These are phyloP conservation scores for Lathamus discolor DNA, from an alignment of 2,113 vertebrate species.

Conservation along the genomic window DNA sequence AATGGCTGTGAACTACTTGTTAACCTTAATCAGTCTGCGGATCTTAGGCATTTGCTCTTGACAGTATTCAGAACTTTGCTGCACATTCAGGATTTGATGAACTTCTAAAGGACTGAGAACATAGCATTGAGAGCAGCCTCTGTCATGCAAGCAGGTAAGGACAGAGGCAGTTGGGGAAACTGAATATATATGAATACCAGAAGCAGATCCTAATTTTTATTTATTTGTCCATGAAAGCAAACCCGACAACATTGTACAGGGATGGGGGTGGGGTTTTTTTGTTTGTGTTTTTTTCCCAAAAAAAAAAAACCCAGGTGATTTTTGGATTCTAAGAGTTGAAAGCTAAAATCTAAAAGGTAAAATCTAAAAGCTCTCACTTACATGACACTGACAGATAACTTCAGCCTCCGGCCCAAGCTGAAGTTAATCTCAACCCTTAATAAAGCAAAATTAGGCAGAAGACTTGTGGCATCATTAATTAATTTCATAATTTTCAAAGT, in stretches of 20 bases:
- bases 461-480: conserved; percentile 16
- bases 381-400: background rate
- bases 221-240: background rate
- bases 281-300: rapidly evolving
- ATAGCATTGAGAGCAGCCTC: background rate
- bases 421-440: conserved; percentile 10
- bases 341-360: background rate
- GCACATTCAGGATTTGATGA: background rate
- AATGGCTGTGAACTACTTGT: background rate
- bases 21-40: background rate
- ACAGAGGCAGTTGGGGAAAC: background rate
- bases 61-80: background rate
- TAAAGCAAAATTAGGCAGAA: conserved; percentile 15
- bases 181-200: background rate
- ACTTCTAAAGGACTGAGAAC: background rate
- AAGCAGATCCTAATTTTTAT: background rate
- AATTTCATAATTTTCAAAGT: conserved; percentile 34
- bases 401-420: background rate
- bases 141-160: background rate
- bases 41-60: background rate
- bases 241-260: background rate
- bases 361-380: background rate
- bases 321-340: background rate
- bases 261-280: background rate
- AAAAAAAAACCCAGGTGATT: background rate